phyloP scores from a whole-genome alignment of 2,797 vertebrate genomes.

The Taenioides sp. region DNA sequence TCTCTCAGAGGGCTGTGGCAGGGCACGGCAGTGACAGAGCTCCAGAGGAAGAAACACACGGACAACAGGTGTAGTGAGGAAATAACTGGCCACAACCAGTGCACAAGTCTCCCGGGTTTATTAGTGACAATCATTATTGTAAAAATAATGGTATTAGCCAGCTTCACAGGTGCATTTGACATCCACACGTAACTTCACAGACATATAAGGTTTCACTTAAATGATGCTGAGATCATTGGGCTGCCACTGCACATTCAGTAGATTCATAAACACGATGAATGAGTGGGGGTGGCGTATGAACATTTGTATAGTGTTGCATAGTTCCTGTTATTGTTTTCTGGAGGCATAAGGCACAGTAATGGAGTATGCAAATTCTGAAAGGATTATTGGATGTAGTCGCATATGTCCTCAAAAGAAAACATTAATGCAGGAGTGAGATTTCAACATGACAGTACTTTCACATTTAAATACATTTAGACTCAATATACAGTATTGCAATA shows the following conservation, averaged over 20 bases:
- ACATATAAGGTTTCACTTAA: constrained; percentile 12
- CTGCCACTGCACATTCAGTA: constrained; percentile 10
- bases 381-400: constrained; percentile 1
- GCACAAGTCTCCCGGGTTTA: constrained; percentile 28
- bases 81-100: constrained; percentile 27
- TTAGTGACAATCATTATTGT: constrained; percentile 22
- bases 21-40: constrained; percentile 55
- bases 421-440: constrained; percentile 10
- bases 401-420: constrained; percentile 12
- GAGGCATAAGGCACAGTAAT: constrained; percentile 19
- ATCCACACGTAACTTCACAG: constrained; percentile 11
- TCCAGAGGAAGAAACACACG: constrained; percentile 49
- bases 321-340: constrained; percentile 12
- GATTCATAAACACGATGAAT: constrained; percentile 7
- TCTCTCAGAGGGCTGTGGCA: constrained; percentile 75
- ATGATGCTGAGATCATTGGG: constrained; percentile 2
- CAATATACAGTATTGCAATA: constrained; percentile 29
- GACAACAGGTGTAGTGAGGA: constrained; percentile 43
- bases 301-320: constrained; percentile 13
- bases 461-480: constrained; percentile 18
- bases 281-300: not conserved
- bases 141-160: constrained; percentile 11
- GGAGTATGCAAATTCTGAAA: constrained; percentile 2
- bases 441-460: constrained; percentile 15
- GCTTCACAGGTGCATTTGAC: constrained; percentile 12